These are phyloP conservation scores for Cebus imitator DNA, from an alignment of 2,113 vertebrate species.

Conservation along the genomic window DNA sequence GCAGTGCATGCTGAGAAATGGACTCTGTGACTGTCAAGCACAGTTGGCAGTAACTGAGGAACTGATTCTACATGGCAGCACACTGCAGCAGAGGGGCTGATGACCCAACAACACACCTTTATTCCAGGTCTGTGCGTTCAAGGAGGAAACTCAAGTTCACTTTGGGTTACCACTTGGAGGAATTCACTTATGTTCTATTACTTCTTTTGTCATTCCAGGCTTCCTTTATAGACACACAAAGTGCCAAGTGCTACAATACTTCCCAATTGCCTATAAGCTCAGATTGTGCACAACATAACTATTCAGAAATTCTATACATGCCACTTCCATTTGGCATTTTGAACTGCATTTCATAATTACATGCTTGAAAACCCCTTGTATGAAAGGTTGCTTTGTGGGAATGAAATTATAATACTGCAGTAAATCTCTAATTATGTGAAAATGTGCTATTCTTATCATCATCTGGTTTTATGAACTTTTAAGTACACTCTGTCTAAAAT, in stretches of 20 bases:
- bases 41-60: accelerated
- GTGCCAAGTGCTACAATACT: accelerated
- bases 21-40: background rate
- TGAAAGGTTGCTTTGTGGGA: constrained; percentile 25
- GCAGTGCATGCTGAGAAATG: accelerated
- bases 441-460: constrained; percentile 34
- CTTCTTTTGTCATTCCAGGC: background rate
- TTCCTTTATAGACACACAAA: background rate
- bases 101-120: accelerated
- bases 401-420: constrained; percentile 3
- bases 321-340: background rate
- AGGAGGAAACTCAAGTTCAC: accelerated
- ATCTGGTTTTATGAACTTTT: constrained; percentile 20
- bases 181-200: accelerated
- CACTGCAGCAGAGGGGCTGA: accelerated
- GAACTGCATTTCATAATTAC: constrained; percentile 20
- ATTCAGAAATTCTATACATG: background rate
- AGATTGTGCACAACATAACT: background rate
- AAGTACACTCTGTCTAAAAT: constrained; percentile 15
- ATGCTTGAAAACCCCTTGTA: background rate
- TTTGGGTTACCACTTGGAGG: background rate
- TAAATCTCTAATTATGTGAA: constrained; percentile 65
- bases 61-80: accelerated
- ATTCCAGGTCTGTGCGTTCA: accelerated
- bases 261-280: background rate